Evolutionary conservation across 2,113 vertebrate genomes (phyloP).

Genomic region (Alectura lathami): DNA sequence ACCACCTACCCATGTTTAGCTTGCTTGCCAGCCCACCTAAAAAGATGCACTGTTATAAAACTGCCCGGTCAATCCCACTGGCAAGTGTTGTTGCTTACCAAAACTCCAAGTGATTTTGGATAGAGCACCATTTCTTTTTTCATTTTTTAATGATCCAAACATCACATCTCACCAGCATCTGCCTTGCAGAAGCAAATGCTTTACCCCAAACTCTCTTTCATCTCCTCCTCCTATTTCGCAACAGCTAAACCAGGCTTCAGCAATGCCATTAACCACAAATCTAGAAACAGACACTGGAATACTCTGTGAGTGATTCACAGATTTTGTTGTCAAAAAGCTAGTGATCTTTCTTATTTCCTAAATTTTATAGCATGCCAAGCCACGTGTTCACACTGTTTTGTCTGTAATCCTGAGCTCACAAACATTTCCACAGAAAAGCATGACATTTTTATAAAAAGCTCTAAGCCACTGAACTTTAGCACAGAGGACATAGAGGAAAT

Average conservation of each 20-base stretch:
- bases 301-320: slow-evolving; percentile 4
- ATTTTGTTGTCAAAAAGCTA: slow-evolving; percentile 18
- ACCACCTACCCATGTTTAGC: background rate
- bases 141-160: background rate
- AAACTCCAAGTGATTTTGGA: background rate
- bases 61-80: background rate
- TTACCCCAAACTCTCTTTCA: background rate
- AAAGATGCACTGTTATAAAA: background rate
- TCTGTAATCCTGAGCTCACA: background rate
- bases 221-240: background rate
- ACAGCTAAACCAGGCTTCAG: background rate
- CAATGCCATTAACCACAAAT: background rate
- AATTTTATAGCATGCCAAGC: background rate
- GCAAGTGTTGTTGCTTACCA: background rate
- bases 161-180: background rate
- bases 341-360: background rate
- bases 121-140: background rate
- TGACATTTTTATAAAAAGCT: slow-evolving; percentile 2
- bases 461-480: background rate
- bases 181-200: background rate
- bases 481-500: background rate
- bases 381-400: background rate
- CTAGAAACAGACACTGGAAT: background rate
- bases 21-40: slow-evolving; percentile 9
- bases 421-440: background rate